Conservation (phyloP, 2,888 invertebrate species). For the Acanthopleura granulata region DNA sequence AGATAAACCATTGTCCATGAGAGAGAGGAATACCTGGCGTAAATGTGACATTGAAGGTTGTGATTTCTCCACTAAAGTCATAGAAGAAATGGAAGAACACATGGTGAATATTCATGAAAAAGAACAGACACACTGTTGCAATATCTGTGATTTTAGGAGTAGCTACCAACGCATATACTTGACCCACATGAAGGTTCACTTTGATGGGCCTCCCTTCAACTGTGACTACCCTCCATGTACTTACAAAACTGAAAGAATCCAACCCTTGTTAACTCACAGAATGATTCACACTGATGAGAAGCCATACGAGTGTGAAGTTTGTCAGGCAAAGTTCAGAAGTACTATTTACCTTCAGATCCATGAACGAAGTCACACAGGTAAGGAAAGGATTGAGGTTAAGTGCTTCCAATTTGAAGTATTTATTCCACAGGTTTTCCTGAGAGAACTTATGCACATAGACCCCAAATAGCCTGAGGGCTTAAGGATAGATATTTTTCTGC, state of each 20-base stretch:
- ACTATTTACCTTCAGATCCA: slow-evolving; percentile 76
- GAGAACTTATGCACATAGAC: too few relatives aligned
- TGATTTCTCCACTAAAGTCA: slow-evolving; percentile 37
- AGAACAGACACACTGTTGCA: slow-evolving; percentile 67
- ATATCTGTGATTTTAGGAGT: slow-evolving; percentile 76
- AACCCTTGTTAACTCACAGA: slow-evolving; percentile 75
- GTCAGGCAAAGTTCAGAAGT: slow-evolving; percentile 75
- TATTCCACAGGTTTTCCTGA: too few relatives aligned
- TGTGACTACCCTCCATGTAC: slow-evolving; percentile 75
- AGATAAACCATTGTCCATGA: slow-evolving; percentile 18
- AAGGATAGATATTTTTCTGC: too few relatives aligned
- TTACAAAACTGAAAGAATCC: slow-evolving; percentile 72
- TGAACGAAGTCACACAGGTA: slow-evolving; percentile 74
- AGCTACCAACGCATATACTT: slow-evolving; percentile 77
- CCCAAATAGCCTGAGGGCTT: too few relatives aligned
- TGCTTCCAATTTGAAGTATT: too few relatives aligned
- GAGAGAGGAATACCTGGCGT: slow-evolving; percentile 14
- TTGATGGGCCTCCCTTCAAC: slow-evolving; percentile 76
- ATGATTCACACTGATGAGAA: slow-evolving; percentile 73
- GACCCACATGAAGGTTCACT: slow-evolving; percentile 75
- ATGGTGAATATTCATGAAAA: slow-evolving; percentile 41
- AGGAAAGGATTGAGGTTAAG: not conserved
- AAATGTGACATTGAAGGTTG: slow-evolving; percentile 38
- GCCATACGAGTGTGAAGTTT: slow-evolving; percentile 73
- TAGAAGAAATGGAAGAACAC: slow-evolving; percentile 41